These are phyloP conservation scores for Nemapogon koenigi DNA, from an alignment of 2,888 invertebrate genomes.

Conservation along the genomic window DNA sequence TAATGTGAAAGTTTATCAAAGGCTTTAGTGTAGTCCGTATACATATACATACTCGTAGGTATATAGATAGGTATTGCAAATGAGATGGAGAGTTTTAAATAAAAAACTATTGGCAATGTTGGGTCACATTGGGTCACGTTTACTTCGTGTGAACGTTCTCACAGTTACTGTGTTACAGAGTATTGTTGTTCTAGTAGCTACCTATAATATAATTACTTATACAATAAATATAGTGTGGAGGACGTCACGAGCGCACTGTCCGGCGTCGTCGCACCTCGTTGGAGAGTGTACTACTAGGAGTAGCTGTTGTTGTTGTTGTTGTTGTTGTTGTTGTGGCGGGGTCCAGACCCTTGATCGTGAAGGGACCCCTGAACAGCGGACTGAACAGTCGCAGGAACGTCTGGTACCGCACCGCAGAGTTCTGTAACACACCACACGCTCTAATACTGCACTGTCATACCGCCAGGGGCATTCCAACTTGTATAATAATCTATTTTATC, in stretches of 20 bases:
- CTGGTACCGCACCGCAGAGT: conserved; percentile 78
- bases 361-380: conserved; percentile 74
- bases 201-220: background rate
- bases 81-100: too few species aligned
- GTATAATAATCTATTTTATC: too few species aligned
- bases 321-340: conserved; percentile 60
- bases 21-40: too few species aligned
- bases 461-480: too few species aligned
- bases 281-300: conserved; percentile 21
- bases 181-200: background rate
- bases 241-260: too few species aligned
- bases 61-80: too few species aligned
- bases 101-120: too few species aligned
- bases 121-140: too few species aligned
- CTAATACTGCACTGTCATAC: background rate
- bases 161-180: too few species aligned
- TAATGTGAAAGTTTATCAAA: too few species aligned
- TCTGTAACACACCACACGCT: conserved; percentile 58
- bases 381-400: conserved; percentile 75
- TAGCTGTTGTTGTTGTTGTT: conserved; percentile 25
- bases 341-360: conserved; percentile 76
- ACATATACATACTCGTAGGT: too few species aligned
- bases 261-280: conserved; percentile 36
- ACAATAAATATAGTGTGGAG: background rate
- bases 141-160: too few species aligned